Conservation (phyloP, 2,113 vertebrate species). For the Chlorodrepanis virens region DNA sequence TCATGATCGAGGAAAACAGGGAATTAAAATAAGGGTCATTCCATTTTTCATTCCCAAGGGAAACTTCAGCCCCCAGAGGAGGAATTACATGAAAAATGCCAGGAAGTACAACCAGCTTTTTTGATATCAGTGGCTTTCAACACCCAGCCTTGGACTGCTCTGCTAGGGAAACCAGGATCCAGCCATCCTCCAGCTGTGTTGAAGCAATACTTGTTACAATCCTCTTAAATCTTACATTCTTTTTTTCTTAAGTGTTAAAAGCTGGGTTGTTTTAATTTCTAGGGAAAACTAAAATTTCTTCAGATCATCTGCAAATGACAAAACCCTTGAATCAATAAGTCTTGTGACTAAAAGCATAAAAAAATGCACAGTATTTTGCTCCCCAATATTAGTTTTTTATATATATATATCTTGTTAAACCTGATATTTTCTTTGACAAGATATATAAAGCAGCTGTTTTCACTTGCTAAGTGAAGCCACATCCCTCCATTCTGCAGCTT, state of each 20-base stretch:
- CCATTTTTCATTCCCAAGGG: neutral
- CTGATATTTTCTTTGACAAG: neutral
- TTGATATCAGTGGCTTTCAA: neutral
- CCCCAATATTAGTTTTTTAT: neutral
- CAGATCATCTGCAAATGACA: neutral
- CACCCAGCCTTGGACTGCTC: neutral
- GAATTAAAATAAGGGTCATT: neutral
- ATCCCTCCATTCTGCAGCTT: neutral
- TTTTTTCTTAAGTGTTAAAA: neutral
- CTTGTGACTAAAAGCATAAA: neutral
- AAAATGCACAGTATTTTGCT: neutral
- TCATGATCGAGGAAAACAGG: accelerated
- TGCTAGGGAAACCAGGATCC: neutral
- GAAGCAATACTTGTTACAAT: neutral
- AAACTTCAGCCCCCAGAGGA: neutral
- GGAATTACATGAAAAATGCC: neutral
- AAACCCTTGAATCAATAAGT: neutral
- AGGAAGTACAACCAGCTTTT: neutral
- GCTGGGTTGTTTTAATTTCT: neutral
- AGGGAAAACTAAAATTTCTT: neutral
- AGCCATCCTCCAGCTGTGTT: neutral
- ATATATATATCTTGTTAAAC: neutral
- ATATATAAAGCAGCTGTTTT: neutral
- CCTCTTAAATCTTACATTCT: neutral
- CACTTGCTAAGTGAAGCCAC: neutral